Percentiles rank a stretch among this genome's conserved stretches.
Evolutionary conservation across 2,113 vertebrate genomes (phyloP).

Genomic region (Sciurus niger): DNA sequence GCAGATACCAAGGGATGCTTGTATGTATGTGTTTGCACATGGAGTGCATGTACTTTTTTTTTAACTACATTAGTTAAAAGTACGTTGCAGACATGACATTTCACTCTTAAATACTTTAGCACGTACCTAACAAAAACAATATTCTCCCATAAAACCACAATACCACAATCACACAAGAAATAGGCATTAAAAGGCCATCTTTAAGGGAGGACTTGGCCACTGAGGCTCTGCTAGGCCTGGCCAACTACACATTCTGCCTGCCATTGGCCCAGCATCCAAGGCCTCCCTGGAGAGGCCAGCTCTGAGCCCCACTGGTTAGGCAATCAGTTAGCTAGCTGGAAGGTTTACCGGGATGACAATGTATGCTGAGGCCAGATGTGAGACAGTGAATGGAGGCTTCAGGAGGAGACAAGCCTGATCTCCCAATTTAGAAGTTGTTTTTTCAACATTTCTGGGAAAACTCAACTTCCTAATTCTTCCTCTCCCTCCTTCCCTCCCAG

Average conservation of each 20-base stretch:
- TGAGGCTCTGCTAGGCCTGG: not conserved
- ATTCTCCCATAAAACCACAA: slow-evolving; percentile 73
- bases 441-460: slow-evolving; percentile 15
- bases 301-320: not conserved
- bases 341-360: not conserved
- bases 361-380: not conserved
- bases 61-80: slow-evolving; percentile 28
- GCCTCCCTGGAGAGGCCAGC: slow-evolving; percentile 36
- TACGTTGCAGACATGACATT: slow-evolving; percentile 12
- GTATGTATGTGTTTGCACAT: too few relatives aligned
- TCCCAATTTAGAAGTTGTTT: not conserved
- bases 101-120: slow-evolving; percentile 41
- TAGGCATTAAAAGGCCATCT: slow-evolving; percentile 54
- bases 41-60: not conserved
- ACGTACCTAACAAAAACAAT: slow-evolving; percentile 1
- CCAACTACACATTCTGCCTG: not conserved
- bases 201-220: slow-evolving; percentile 50
- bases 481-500: not conserved
- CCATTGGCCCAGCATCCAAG: not conserved
- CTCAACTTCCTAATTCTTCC: not conserved
- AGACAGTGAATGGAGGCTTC: not conserved
- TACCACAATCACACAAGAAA: slow-evolving; percentile 67
- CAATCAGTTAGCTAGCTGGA: not conserved
- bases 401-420: not conserved
- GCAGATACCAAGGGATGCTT: not conserved